A percentile compares a stretch with the other conserved stretches of the same genome.
Conservation (phyloP, 2,888 invertebrate species). For the Campopleginae sp. region DNA sequence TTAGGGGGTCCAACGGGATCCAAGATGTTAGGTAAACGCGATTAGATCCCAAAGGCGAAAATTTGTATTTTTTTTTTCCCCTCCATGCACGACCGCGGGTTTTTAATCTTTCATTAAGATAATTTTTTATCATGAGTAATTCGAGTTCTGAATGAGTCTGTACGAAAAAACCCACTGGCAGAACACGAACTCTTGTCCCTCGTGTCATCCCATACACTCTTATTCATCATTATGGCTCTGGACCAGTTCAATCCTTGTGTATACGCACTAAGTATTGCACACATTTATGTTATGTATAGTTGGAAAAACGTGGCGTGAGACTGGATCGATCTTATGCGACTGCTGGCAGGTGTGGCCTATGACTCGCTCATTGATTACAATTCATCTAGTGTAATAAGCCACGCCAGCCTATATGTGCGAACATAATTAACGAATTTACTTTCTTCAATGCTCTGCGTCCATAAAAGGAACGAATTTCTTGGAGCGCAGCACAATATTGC, state of each 20-base stretch:
- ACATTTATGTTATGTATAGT: not conserved
- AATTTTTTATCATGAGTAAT: not conserved
- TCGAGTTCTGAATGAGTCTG: constrained; percentile 33
- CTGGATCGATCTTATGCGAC: constrained; percentile 55
- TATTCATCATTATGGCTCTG: constrained; percentile 46
- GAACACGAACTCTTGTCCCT: constrained; percentile 41
- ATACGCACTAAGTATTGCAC: not conserved
- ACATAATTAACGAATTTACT: constrained; percentile 10
- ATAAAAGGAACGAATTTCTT: constrained; percentile 19
- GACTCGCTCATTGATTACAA: constrained; percentile 62
- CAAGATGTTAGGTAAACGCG: constrained; percentile 5
- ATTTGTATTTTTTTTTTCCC: not conserved
- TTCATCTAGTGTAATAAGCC: constrained; percentile 8
- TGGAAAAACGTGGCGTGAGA: constrained; percentile 48
- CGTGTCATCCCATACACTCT: constrained; percentile 12
- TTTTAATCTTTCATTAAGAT: not conserved
- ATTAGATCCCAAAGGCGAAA: not conserved
- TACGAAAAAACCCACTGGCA: constrained; percentile 11
- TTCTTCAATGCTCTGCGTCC: constrained; percentile 1
- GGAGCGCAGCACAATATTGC: constrained; percentile 25
- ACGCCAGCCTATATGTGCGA: constrained; percentile 7
- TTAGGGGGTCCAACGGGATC: not conserved
- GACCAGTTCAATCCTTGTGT: constrained; percentile 27
- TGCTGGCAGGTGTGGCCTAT: constrained; percentile 61
- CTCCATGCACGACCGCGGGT: not conserved